phyloP scores from a whole-genome alignment of 1,140 invertebrate species.

The Pentalonia nigronervosa region DNA sequence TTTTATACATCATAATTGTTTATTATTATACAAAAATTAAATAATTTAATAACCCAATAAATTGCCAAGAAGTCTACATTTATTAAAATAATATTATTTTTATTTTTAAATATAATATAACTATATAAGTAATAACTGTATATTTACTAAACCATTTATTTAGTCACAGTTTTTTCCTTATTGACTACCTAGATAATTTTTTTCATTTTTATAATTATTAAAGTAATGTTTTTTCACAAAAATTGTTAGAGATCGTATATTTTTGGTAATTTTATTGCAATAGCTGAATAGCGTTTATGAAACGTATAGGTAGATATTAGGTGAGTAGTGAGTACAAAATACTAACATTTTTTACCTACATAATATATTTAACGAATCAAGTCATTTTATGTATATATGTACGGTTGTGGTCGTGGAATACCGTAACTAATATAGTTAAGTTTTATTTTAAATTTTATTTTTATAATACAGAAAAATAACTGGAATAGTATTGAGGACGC shows the following conservation, averaged over 20 bases:
- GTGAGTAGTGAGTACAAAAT: not conserved
- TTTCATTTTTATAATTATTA: not conserved
- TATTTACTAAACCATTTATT: not conserved
- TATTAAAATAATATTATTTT: not conserved
- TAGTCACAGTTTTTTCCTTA: not conserved
- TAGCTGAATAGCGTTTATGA: not conserved
- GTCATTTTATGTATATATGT: not conserved
- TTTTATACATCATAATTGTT: no score
- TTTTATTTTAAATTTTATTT: not conserved
- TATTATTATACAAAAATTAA: no score
- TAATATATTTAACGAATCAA: not conserved
- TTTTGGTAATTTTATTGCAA: not conserved
- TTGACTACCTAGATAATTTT: not conserved
- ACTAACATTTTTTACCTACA: not conserved
- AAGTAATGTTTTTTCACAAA: not conserved
- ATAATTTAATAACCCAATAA: no score
- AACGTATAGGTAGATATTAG: not conserved
- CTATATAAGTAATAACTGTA: not conserved
- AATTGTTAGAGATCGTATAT: not conserved
- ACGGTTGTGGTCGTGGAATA: not conserved
- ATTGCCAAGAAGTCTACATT: not conserved
- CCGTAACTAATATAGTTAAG: not conserved
- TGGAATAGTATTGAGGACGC: not conserved
- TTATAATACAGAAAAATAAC: not conserved
- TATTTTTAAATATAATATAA: no score